Conservation (phyloP, 2,113 vertebrate genomes). For the Salminus brasiliensis region DNA sequence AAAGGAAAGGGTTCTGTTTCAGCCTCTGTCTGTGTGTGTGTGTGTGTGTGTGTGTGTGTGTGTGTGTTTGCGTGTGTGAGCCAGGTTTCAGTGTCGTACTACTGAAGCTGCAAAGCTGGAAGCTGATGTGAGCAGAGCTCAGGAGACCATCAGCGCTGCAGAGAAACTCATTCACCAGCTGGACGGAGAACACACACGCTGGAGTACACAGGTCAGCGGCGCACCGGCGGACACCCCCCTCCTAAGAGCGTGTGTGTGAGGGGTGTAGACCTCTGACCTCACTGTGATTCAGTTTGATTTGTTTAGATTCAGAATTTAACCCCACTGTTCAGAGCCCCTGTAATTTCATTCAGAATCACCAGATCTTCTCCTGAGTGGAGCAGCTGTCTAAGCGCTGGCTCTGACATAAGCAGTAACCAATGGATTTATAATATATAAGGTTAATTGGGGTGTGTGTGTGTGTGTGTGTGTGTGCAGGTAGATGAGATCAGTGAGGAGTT, state of each 20-base stretch:
- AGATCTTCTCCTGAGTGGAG: no score
- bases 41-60: constrained; percentile 27
- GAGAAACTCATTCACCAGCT: constrained; percentile 90
- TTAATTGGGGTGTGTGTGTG: constrained; percentile 17
- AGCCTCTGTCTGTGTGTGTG: not conserved
- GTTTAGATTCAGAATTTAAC: no score
- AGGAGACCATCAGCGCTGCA: constrained; percentile 90
- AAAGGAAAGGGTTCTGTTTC: no score
- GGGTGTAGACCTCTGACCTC: constrained; percentile 5
- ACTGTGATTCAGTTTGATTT: no score
- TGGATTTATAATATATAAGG: no score
- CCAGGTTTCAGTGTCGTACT: constrained; percentile 92
- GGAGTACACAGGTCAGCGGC: constrained; percentile 87
- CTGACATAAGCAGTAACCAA: no score
- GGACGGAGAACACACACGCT: constrained; percentile 90
- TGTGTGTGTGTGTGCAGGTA: constrained; percentile 75
- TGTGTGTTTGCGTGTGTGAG: constrained; percentile 7
- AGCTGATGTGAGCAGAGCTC: constrained; percentile 90
- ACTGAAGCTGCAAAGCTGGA: constrained; percentile 95
- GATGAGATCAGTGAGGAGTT: constrained; percentile 91
- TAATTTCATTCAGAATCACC: no score
- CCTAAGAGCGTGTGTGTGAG: constrained; percentile 50
- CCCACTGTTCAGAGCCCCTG: no score
- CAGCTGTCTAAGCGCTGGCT: no score
- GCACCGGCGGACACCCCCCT: no score